Base-by-base conservation (phyloP, 2,797 vertebrate genomes). In the Ctenopoma kingsleyae region DNA sequence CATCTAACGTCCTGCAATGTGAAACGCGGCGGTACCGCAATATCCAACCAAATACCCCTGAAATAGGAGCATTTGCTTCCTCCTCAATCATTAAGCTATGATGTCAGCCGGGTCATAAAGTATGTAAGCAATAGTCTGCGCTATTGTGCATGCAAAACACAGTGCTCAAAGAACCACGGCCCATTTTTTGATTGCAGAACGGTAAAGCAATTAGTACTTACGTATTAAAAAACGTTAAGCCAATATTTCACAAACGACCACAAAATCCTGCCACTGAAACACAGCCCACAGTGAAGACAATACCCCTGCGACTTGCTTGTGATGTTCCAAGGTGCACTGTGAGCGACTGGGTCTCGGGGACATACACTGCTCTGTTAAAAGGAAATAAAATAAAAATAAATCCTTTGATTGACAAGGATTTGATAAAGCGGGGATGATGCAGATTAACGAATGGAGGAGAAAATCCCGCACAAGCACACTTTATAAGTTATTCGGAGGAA, bases 401-500 rank as follows among this genome's bases (percentile, higher is more conserved):
- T 83, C 85, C 83, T 57, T 51, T 65, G 80, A 30, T 85, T 89
- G 81, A 87, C 78, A 84, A 74, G 58, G 85, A 87, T 92, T 89
- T 89, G 77, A 86, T 74, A 73, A 85, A 80, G 64, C 83, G 58
- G 74, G 83, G 82, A 88, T 80, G 83, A 87, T 87, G 86, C 88
- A 90, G 88, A 87, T 90, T 92, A 89, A 76, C 68, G 78, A 74
- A 52, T 7, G 73, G 63, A 71, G 20, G 72, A 74, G 80, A 83
- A 83, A 89, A 91, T 88, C 87, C 82, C 59, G 80, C 82, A 85
- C 81, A 68, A 71, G 69, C 87, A 73, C 89, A 93, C 89, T 91
- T 90, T 86, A 74, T 50, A 92, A 93, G 84, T 92, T 90, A 88
- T 86, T 88, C 71, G 58, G 50, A 64, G 81, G 66, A 75, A 78